Base-by-base conservation (phyloP, 1,140 invertebrate genomes). In the Kradibia gibbosae region DNA sequence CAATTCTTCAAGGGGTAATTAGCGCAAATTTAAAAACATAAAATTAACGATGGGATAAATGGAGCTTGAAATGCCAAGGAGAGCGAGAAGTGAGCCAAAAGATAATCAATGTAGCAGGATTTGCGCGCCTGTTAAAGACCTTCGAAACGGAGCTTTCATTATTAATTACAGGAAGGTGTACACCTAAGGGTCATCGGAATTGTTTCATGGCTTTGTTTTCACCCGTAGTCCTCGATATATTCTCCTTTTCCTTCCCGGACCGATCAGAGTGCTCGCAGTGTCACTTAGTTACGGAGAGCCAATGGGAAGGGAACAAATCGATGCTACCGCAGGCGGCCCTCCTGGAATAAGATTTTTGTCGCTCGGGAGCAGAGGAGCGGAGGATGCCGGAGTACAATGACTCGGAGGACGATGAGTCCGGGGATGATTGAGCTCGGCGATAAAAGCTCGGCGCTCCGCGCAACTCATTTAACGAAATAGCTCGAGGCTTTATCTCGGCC, bases 391-490 rank as follows among this genome's bases (percentile, higher is more conserved):
- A 13, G 25, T 60, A 31, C 55, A 60, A 31, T 60, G 25, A 60
- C 25, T 60, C 25, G 25, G n/a, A n/a, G 11, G n/a, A 28, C 3
- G 25, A 60, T 60, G 31, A 60, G 25, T 28, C n/a, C n/a, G n/a
- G 25, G 2, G 31, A 28, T 11, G 22, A 57, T 28, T 31, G 13
- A 53, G 4, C 50, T 3, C 50, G n/a, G 50, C 50, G 50, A 53
- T 53, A 60, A 11, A 60, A 31, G 25, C 25, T 60, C 7, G 2
- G 31, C 0, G 55, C 15, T 8, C 7, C 13, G 55, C 55, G 25
- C 2, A 60, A 20, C 25, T 28, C 55, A 28, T 60, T 60, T 60
- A 60, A 60, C 55, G 55, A 60, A 60, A 60, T 60, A 60, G 55
- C 25, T 60, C 11, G 15, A n/a, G 13, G 11, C 17, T 34, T 11